Conservation (phyloP, 2,113 vertebrate species). For the Egretta garzetta region DNA sequence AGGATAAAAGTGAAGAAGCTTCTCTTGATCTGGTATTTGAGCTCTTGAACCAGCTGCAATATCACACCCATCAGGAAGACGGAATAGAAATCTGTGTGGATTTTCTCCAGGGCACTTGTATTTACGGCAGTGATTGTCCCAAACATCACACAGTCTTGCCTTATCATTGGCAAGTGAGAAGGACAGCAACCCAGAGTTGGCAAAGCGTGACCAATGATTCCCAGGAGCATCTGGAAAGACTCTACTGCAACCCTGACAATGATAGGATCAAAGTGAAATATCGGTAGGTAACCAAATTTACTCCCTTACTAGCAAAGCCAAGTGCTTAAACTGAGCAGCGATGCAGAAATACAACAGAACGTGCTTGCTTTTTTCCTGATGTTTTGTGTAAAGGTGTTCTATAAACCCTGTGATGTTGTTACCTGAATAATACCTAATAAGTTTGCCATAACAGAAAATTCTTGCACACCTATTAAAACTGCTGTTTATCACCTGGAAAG, state of each 20-base stretch:
- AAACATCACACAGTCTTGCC: conserved; percentile 95
- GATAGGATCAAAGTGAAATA: conserved; percentile 92
- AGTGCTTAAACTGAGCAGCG: not conserved
- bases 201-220: conserved; percentile 94
- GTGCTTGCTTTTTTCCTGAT: not conserved
- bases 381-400: not conserved
- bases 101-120: conserved; percentile 92
- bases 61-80: conserved; percentile 94
- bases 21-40: conserved; percentile 97
- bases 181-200: conserved; percentile 85
- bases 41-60: conserved; percentile 95
- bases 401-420: not conserved
- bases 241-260: conserved; percentile 98
- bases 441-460: not conserved
- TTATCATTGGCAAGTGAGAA: conserved; percentile 96
- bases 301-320: not conserved
- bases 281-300: conserved; percentile 82
- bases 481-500: not conserved
- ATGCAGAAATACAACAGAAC: not conserved
- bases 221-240: conserved; percentile 97
- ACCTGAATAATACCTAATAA: not conserved
- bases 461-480: not conserved
- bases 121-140: conserved; percentile 91
- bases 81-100: conserved; percentile 92
- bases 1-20: conserved; percentile 96